These are phyloP conservation scores for Chromis chromis DNA, from an alignment of 2,797 vertebrate species.

Conservation along the genomic window DNA sequence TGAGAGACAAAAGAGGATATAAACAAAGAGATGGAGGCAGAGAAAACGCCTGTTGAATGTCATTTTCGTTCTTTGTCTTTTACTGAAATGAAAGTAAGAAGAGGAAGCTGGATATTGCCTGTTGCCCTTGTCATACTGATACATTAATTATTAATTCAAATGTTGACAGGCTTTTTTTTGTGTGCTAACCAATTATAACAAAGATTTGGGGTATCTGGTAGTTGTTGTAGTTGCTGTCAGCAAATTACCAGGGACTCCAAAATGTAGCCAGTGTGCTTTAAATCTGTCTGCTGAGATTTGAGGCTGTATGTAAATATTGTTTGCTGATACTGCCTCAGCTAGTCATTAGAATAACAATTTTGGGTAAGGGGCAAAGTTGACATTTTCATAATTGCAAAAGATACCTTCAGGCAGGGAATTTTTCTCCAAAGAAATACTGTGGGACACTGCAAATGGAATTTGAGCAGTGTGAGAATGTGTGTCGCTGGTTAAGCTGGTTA, in stretches of 20 bases:
- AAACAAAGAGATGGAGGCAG: slow-evolving; percentile 3
- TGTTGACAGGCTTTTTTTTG: not conserved
- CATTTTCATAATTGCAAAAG: slow-evolving; percentile 54
- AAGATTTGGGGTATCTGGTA: not conserved
- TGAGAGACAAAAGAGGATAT: slow-evolving; percentile 3
- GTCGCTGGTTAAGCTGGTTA: slow-evolving; percentile 12
- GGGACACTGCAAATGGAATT: slow-evolving; percentile 16
- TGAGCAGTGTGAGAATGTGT: slow-evolving; percentile 26
- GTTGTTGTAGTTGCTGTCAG: not conserved
- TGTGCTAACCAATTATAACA: slow-evolving; percentile 3
- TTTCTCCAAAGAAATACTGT: slow-evolving; percentile 11
- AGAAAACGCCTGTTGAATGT: not conserved
- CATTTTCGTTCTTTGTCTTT: not conserved
- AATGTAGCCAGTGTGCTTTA: not conserved
- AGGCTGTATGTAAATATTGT: slow-evolving; percentile 27
- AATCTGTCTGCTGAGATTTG: slow-evolving; percentile 15
- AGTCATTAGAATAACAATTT: slow-evolving; percentile 44
- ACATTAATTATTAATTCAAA: slow-evolving; percentile 12
- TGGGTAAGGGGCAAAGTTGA: slow-evolving; percentile 31
- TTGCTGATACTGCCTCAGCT: slow-evolving; percentile 16
- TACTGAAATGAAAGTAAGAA: not conserved
- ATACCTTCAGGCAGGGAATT: slow-evolving; percentile 20
- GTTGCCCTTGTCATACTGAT: too few species aligned
- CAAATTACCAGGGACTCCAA: slow-evolving; percentile 11
- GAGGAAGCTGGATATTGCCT: too few species aligned